Conservation (phyloP, 2,888 invertebrate species). For the Melipona bicolor region DNA sequence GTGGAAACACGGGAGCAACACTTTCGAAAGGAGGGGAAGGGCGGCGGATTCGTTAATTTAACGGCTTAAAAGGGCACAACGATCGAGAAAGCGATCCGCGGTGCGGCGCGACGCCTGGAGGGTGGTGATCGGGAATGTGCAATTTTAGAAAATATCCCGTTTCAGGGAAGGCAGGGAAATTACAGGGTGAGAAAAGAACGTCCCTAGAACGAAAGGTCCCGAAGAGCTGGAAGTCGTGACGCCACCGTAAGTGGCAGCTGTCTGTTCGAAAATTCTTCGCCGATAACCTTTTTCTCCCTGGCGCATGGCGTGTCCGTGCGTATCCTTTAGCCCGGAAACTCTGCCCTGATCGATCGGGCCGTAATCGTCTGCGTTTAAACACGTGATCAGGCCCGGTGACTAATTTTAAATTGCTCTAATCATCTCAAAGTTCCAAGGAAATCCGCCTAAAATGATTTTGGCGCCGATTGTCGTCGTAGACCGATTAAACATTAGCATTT, state of each 20-base stretch:
- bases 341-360: slow-evolving; percentile 40
- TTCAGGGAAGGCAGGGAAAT: slow-evolving; percentile 77
- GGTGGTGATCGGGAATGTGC: slow-evolving; percentile 74
- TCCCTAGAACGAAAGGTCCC: slow-evolving; percentile 62
- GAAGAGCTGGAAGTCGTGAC: slow-evolving; percentile 68
- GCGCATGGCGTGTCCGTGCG: slow-evolving; percentile 29
- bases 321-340: slow-evolving; percentile 49
- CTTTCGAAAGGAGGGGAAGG: slow-evolving; percentile 28
- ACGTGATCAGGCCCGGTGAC: slow-evolving; percentile 58
- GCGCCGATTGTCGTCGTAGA: not conserved
- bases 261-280: slow-evolving; percentile 63
- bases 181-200: slow-evolving; percentile 76
- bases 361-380: slow-evolving; percentile 59
- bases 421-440: slow-evolving; percentile 36
- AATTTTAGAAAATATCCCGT: slow-evolving; percentile 80
- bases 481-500: not conserved
- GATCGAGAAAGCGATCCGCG: slow-evolving; percentile 58
- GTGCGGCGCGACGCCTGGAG: slow-evolving; percentile 62
- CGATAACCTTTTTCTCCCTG: slow-evolving; percentile 58
- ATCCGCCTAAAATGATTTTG: slow-evolving; percentile 4
- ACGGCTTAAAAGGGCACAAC: slow-evolving; percentile 65
- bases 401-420: slow-evolving; percentile 66
- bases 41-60: slow-evolving; percentile 66
- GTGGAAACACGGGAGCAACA: slow-evolving; percentile 34
- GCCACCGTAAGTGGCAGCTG: slow-evolving; percentile 73